A percentile compares a stretch with the other conserved stretches of the same genome.
Conservation (phyloP, 35 echinoderm and acorn worm species). For the Ophioderma brevispina region DNA sequence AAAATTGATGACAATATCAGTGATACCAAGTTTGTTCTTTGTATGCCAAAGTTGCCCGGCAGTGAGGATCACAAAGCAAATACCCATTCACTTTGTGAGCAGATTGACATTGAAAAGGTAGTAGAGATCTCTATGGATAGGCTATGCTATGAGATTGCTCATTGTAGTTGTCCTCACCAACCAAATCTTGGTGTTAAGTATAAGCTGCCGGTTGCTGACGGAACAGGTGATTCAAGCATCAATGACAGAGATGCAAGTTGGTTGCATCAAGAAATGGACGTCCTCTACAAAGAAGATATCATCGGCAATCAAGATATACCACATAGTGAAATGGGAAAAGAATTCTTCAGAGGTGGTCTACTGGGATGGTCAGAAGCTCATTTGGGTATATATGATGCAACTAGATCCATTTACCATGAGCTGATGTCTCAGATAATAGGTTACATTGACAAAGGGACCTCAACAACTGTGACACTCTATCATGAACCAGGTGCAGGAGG, state of each 20-base stretch:
- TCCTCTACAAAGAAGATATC: slow-evolving; percentile 16
- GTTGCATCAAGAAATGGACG: slow-evolving; percentile 25
- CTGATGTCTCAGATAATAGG: neutral
- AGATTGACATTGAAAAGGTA: slow-evolving; percentile 1
- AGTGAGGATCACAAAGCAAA: neutral
- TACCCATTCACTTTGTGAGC: neutral
- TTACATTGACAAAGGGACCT: neutral
- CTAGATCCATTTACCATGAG: neutral
- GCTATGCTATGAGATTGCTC: slow-evolving; percentile 7
- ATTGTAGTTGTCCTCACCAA: neutral
- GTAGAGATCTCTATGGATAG: slow-evolving; percentile 15
- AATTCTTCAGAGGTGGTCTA: slow-evolving; percentile 33
- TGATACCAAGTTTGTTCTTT: slow-evolving; percentile 1
- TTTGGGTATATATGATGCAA: slow-evolving; percentile 8
- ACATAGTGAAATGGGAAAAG: neutral
- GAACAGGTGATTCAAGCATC: neutral
- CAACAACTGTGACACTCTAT: slow-evolving; percentile 23
- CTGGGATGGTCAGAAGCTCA: slow-evolving; percentile 36
- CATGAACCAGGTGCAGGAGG: slow-evolving; percentile 51
- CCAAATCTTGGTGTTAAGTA: neutral
- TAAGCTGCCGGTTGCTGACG: neutral
- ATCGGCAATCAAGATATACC: neutral
- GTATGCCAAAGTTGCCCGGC: neutral
- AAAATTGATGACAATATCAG: slow-evolving; percentile 18
- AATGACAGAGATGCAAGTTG: slow-evolving; percentile 15